phyloP scores from a whole-genome alignment of 2,888 invertebrate species.

The Agriopis leucophaearia region DNA sequence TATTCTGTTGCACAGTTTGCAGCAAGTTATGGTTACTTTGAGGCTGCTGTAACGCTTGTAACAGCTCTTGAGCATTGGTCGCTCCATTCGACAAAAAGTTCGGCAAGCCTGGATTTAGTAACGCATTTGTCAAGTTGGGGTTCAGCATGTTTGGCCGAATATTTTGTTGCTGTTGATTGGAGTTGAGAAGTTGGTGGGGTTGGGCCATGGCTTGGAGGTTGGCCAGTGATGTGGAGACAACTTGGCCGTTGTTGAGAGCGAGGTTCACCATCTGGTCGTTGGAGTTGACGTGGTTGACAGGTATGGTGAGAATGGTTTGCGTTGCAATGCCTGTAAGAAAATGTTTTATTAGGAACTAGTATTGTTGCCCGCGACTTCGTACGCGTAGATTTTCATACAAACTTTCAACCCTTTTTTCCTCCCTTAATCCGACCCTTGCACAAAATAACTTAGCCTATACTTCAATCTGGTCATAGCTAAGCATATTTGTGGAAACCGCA shows the following conservation, averaged over 20 bases:
- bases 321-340: constrained; percentile 93
- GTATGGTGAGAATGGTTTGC: constrained; percentile 98
- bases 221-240: constrained; percentile 93
- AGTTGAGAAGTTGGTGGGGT: constrained; percentile 88
- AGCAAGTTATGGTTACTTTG: constrained; percentile 79
- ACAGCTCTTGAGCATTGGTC: constrained; percentile 90
- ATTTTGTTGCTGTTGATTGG: constrained; percentile 82
- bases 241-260: constrained; percentile 94
- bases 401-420: too few species aligned
- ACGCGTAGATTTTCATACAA: too few species aligned
- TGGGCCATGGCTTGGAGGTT: constrained; percentile 92
- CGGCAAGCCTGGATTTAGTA: constrained; percentile 90
- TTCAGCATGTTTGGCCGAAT: constrained; percentile 85
- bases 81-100: constrained; percentile 91
- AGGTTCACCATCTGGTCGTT: constrained; percentile 92
- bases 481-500: too few species aligned
- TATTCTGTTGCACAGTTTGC: constrained; percentile 82
- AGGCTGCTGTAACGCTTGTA: constrained; percentile 88
- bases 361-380: too few species aligned
- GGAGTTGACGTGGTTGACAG: constrained; percentile 95
- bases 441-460: too few species aligned
- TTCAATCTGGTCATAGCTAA: too few species aligned
- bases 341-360: background rate
- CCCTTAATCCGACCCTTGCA: too few species aligned
- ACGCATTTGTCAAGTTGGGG: constrained; percentile 88